Evolutionary conservation across 2,888 invertebrate species (phyloP).

Genomic region (Pseudococcus longispinus): DNA sequence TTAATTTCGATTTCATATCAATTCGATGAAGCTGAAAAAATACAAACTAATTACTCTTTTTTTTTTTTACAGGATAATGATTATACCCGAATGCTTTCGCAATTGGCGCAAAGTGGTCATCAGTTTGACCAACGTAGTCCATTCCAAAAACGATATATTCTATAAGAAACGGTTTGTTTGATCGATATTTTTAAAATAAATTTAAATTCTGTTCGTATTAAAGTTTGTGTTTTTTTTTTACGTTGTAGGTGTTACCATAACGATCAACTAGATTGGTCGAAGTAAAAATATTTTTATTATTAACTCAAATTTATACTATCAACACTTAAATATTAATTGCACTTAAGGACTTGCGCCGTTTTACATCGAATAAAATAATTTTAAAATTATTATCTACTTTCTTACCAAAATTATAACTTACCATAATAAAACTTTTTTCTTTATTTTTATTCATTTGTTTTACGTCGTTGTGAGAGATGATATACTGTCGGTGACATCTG

Average conservation of each 20-base stretch:
- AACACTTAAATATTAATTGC: constrained; percentile 19
- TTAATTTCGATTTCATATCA: background rate
- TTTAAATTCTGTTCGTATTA: background rate
- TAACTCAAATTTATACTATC: constrained; percentile 19
- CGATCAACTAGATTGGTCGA: constrained; percentile 4
- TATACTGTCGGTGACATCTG: constrained; percentile 47
- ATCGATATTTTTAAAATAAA: background rate
- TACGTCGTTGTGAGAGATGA: constrained; percentile 35
- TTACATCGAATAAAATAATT: constrained; percentile 28
- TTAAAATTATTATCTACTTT: constrained; percentile 7
- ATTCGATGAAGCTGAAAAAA: background rate
- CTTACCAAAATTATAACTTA: constrained; percentile 32
- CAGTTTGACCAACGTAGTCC: constrained; percentile 17
- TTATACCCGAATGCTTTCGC: background rate
- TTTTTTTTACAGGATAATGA: constrained; percentile 20
- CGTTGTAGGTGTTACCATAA: constrained; percentile 38
- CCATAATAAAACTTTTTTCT: constrained; percentile 15
- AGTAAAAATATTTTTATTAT: background rate
- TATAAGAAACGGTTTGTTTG: constrained; percentile 8
- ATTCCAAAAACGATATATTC: constrained; percentile 21
- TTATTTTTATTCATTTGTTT: background rate
- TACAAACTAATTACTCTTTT: background rate
- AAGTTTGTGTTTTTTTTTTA: background rate
- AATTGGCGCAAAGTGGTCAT: background rate
- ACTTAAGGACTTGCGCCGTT: background rate